These are phyloP conservation scores for Eutrigla gurnardus DNA, from an alignment of 2,797 vertebrate genomes.

Conservation along the genomic window DNA sequence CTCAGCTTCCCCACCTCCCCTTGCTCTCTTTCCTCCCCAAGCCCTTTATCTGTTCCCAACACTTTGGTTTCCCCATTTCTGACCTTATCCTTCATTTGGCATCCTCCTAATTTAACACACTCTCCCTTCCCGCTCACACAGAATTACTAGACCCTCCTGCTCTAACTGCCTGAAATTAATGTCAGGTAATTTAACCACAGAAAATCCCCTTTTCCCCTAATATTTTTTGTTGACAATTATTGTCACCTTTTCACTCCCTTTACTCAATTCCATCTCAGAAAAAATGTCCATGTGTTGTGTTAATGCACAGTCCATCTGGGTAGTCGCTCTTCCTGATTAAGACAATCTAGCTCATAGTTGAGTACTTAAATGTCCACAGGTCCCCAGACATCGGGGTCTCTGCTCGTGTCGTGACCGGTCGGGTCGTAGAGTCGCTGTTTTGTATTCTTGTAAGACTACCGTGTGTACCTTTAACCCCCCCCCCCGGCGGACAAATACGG, in stretches of 20 bases:
- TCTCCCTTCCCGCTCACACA: slow-evolving; percentile 42
- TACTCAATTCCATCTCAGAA: slow-evolving; percentile 29
- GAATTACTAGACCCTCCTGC: slow-evolving; percentile 58
- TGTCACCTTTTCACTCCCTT: slow-evolving; percentile 43
- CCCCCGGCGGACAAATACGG: neutral
- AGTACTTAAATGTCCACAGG: neutral
- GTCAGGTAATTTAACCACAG: slow-evolving; percentile 78
- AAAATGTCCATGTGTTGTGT: slow-evolving; percentile 24
- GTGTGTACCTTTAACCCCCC: no score
- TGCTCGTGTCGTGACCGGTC: no score
- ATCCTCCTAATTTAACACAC: slow-evolving; percentile 66
- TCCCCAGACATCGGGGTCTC: no score
- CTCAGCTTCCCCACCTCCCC: slow-evolving; percentile 81
- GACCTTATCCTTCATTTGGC: slow-evolving; percentile 71
- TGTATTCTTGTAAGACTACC: no score
- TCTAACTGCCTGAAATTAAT: slow-evolving; percentile 81
- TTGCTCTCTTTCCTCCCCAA: slow-evolving; percentile 54
- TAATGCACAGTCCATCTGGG: slow-evolving; percentile 34
- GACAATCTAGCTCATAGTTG: slow-evolving; percentile 18
- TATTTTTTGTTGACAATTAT: slow-evolving; percentile 53
- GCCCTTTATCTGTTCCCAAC: slow-evolving; percentile 71
- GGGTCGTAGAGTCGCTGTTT: no score
- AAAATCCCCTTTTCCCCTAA: slow-evolving; percentile 74
- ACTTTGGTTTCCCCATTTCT: slow-evolving; percentile 67
- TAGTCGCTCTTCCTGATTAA: slow-evolving; percentile 26